phyloP scores from a whole-genome alignment of 2,888 invertebrate genomes.

The Alloscopus bannaensis region DNA sequence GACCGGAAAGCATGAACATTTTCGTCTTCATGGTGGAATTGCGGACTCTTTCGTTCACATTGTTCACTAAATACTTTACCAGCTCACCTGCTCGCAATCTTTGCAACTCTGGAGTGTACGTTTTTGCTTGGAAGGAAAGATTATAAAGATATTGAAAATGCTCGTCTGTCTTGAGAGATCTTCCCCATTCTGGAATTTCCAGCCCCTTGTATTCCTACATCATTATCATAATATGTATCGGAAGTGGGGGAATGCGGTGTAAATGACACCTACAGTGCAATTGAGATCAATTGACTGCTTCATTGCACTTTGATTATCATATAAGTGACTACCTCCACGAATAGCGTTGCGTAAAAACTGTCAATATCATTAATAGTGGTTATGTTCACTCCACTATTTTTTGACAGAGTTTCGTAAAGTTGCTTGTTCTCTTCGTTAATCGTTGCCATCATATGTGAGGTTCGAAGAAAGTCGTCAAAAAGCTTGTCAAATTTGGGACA shows the following conservation, averaged over 20 bases:
- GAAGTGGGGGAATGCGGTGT: no score
- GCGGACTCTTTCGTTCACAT: constrained; percentile 46
- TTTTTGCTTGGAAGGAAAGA: constrained; percentile 50
- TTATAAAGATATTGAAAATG: constrained; percentile 65
- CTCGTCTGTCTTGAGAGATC: constrained; percentile 31
- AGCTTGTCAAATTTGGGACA: constrained; percentile 53
- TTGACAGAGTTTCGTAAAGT: constrained; percentile 33
- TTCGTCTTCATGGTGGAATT: constrained; percentile 46
- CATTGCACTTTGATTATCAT: no score
- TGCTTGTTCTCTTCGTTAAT: constrained; percentile 58
- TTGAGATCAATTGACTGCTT: no score
- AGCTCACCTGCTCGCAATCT: constrained; percentile 54
- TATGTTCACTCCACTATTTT: constrained; percentile 58
- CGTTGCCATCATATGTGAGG: constrained; percentile 49
- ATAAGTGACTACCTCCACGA: constrained; percentile 48
- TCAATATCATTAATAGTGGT: constrained; percentile 55
- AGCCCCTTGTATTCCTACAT: constrained; percentile 50
- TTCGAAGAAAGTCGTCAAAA: constrained; percentile 34
- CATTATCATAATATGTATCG: no score
- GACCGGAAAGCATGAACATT: constrained; percentile 56
- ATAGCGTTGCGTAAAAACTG: constrained; percentile 54
- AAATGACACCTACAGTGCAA: no score
- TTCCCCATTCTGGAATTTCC: constrained; percentile 62
- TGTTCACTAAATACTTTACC: constrained; percentile 37
- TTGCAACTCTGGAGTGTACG: constrained; percentile 53